phyloP scores from a whole-genome alignment of 2,797 vertebrate genomes.

The Anabacerthia variegaticeps region DNA sequence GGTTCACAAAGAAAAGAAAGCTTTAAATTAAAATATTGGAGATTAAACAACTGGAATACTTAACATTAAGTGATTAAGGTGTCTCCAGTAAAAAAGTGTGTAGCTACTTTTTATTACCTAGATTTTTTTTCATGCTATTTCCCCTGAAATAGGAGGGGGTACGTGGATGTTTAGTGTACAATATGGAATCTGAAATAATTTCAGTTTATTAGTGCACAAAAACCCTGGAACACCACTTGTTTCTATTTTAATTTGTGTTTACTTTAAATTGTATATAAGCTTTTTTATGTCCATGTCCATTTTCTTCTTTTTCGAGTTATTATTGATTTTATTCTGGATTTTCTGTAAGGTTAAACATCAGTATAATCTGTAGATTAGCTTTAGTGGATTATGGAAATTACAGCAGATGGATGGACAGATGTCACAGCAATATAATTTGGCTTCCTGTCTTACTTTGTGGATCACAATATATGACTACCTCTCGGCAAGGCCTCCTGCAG shows the following conservation, averaged over 20 bases:
- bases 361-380: slow-evolving; percentile 59
- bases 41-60: not conserved
- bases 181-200: not conserved
- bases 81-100: not conserved
- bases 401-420: slow-evolving; percentile 79
- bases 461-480: slow-evolving; percentile 58
- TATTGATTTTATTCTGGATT: not conserved
- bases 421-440: slow-evolving; percentile 74
- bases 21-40: not conserved
- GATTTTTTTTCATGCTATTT: not conserved
- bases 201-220: not conserved
- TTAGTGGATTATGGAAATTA: slow-evolving; percentile 59
- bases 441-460: slow-evolving; percentile 56
- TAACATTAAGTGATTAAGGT: not conserved
- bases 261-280: not conserved
- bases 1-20: not conserved
- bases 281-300: not conserved
- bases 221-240: not conserved
- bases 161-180: not conserved
- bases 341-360: slow-evolving; percentile 48
- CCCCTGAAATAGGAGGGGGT: not conserved
- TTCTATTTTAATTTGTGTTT: not conserved
- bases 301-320: slow-evolving; percentile 33
- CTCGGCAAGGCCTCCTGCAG: slow-evolving; percentile 60
- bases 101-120: not conserved